Base-by-base conservation (phyloP, 2,797 vertebrate species). In the Helostoma temminkii region DNA sequence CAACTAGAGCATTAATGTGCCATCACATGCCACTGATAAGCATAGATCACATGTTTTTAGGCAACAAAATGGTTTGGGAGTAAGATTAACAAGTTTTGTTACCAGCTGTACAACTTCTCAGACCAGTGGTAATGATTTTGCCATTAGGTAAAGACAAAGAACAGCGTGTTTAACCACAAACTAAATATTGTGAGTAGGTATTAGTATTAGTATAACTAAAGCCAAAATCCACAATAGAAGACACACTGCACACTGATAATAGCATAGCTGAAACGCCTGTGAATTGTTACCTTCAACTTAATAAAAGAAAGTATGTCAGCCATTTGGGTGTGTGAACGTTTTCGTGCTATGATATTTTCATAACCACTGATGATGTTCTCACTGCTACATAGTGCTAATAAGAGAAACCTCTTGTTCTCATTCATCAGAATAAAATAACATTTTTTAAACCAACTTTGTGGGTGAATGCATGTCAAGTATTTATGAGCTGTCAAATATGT, bases 401-500 rank as follows among this genome's bases (percentile, higher is more conserved):
- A 47, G 15, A 61, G 45, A 24, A 24, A 6, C 47, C 9, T 57
- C 19, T 36, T 47, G 47, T 64, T 62, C 18, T 43, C 28, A 68
- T 48, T 28, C 46, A 75, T 65, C 47, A 24, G 28, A 81, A 60
- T 39, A 1, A 47, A 61, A 57, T 28, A 19, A 11, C 34, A 47
- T 53, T 43, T 64, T 32, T 56, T 62, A n/a, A 55, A 48, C 28
- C 34, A 49, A 54, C 56, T 60, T 66, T 66, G 2, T 42, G 55
- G 32, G 21, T 54, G 30, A 58, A 48, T 28, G 7, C 18, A 21
- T 47, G 43, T 57, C 10, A 76, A 62, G 30, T 42, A 60, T 76
- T 43, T 65, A 65, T 45, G 22, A 73, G 69, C 42, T 54, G 65
- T 75, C 68, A 70, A 54, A 66, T 39, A n/a, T 5, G 21, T 36